These are phyloP conservation scores for Kryptolebias marmoratus DNA, from an alignment of 2,113 vertebrate species.

Conservation along the genomic window DNA sequence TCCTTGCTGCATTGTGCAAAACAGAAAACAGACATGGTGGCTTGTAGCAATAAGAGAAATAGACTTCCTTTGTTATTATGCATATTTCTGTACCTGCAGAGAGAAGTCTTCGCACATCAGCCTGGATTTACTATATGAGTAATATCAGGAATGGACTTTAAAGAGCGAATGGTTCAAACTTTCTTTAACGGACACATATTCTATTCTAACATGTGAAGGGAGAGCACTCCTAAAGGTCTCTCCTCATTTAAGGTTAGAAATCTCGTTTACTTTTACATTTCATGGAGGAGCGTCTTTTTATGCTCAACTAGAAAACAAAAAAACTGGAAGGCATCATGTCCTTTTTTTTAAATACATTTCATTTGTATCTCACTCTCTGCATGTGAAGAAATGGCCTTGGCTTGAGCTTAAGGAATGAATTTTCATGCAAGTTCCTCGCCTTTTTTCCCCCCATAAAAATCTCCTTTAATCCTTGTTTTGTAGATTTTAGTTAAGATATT, in stretches of 20 bases:
- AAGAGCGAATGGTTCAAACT: conserved; percentile 18
- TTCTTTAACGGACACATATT: conserved; percentile 37
- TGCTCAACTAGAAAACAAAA: conserved; percentile 28
- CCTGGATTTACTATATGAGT: conserved; percentile 29
- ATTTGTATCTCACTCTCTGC: conserved; percentile 46
- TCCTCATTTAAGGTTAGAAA: conserved; percentile 52
- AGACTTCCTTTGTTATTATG: conserved; percentile 45
- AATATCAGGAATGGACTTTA: conserved; percentile 28
- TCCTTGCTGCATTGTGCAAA: conserved; percentile 48
- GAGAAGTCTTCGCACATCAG: conserved; percentile 32
- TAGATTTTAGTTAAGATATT: conserved; percentile 79
- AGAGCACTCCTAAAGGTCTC: conserved; percentile 52
- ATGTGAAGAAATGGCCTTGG: conserved; percentile 67
- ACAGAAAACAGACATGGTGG: conserved; percentile 60
- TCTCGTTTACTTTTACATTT: conserved; percentile 54
- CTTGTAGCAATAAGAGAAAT: conserved; percentile 72
- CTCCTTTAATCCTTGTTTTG: conserved; percentile 77
- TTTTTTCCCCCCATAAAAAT: conserved; percentile 41
- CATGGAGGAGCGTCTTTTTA: conserved; percentile 25
- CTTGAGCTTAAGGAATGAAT: conserved; percentile 64
- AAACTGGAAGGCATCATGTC: conserved; percentile 50
- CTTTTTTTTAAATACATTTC: conserved; percentile 54
- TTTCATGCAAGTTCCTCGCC: conserved; percentile 60
- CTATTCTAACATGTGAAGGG: conserved; percentile 67
- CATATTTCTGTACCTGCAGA: conserved; percentile 43